Evolutionary conservation across 2,888 invertebrate genomes (phyloP).

Genomic region (Chrysolina americana): DNA sequence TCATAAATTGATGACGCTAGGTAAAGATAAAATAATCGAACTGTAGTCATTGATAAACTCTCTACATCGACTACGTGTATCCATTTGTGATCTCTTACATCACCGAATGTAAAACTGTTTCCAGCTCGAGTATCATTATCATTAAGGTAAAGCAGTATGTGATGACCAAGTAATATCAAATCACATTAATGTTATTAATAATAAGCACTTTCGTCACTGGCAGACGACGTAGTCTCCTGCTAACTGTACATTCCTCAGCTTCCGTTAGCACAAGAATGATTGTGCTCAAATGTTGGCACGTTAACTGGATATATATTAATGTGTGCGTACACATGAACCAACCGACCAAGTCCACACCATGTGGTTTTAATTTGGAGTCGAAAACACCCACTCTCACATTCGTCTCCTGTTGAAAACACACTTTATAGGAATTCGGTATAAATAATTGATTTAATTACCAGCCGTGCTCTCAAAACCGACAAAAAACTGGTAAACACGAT

Average conservation of each 20-base stretch:
- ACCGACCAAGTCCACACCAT: conserved; percentile 55
- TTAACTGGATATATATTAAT: conserved; percentile 63
- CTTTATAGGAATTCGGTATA: conserved; percentile 59
- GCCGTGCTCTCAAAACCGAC: conserved; percentile 41
- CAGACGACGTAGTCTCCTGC: conserved; percentile 2
- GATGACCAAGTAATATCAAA: neutral
- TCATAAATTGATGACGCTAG: no score
- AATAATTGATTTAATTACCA: conserved; percentile 62
- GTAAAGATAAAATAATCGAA: no score
- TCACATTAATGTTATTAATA: neutral
- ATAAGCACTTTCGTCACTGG: neutral
- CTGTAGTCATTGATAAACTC: no score
- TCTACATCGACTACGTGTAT: no score
- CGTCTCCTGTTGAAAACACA: conserved; percentile 54
- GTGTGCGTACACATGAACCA: conserved; percentile 39
- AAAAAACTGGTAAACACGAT: conserved; percentile 48
- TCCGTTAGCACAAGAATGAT: conserved; percentile 51
- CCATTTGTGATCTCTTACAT: no score
- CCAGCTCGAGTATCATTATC: neutral
- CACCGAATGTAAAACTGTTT: neutral
- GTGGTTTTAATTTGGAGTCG: conserved; percentile 65
- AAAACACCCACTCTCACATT: conserved; percentile 45
- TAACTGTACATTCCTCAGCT: conserved; percentile 9
- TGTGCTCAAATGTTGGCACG: conserved; percentile 61
- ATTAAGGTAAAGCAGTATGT: neutral